Base-by-base conservation (phyloP, 2,797 vertebrate species). In the Erpetoichthys calabaricus region DNA sequence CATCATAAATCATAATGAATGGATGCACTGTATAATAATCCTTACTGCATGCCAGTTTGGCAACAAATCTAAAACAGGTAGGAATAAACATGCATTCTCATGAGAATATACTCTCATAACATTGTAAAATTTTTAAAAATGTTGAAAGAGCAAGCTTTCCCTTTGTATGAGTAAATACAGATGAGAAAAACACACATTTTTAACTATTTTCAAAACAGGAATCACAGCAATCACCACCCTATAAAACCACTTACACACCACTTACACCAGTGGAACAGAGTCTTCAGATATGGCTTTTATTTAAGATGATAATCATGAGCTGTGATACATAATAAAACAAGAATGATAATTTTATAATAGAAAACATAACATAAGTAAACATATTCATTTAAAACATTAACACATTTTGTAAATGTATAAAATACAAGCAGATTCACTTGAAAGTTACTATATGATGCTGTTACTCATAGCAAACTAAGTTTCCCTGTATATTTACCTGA, bases 221-320 rank as follows among this genome's bases (percentile, higher is more conserved):
- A 25, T 45, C 73, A 80, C 76, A 63, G 71, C 75, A 83, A 77
- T 71, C 59, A 59, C 47, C 47, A 61, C 55, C 55, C 45, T 58
- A 56, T 56, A 64, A 65, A 60, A 41, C 52, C 52, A 49, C 8
- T 45, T 51, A 6, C 56, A 57, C 57, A 61, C 68, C 65, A 78
- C 75, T 91, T 84, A 92, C 86, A 86, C 73, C 80, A 77, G 75
- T 67, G 75, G 83, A 85, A 84, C 58, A 68, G 75, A 69, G 71
- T 85, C 83, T 77, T 83, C 83, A 76, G 67, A 72, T 80, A 73
- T 69, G 69, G 72, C 68, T 74, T 79, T 76, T 76, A 75, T 70
- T 83, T 80, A 79, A 63, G 70, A 77, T 75, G 72, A 76, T 73
- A 74, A 70, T 86, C 73, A 71, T 70, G 70, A 59, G 80, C 76